phyloP scores from a whole-genome alignment of 2,888 invertebrate genomes.

The Ectemnius lituratus region DNA sequence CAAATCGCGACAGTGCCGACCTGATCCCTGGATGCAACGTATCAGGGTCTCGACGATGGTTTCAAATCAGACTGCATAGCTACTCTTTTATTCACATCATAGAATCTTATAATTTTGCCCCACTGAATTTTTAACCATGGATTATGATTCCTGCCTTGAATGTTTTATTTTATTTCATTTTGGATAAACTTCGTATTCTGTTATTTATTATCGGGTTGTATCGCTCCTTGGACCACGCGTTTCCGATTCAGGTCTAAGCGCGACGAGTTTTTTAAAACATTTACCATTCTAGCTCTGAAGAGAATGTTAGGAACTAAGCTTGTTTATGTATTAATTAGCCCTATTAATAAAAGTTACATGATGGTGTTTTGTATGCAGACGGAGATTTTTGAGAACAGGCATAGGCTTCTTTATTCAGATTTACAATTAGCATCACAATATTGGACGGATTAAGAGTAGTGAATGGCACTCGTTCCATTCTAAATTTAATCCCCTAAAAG shows the following conservation, averaged over 20 bases:
- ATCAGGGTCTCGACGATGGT: no score
- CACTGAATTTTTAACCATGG: no score
- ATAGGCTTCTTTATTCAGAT: no score
- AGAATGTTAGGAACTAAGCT: conserved; percentile 39
- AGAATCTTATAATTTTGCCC: no score
- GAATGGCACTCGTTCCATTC: background rate
- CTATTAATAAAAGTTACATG: conserved; percentile 60
- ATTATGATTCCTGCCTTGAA: no score
- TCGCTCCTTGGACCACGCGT: no score
- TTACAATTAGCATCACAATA: conserved; percentile 44
- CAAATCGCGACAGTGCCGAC: no score
- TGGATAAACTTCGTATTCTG: conserved; percentile 2
- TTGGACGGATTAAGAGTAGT: conserved; percentile 55
- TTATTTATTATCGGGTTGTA: conserved; percentile 43
- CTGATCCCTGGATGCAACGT: no score
- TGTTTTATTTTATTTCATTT: conserved; percentile 20
- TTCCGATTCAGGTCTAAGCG: conserved; percentile 1
- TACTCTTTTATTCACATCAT: no score
- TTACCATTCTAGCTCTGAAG: conserved; percentile 23
- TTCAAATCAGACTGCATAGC: no score
- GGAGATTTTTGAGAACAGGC: no score
- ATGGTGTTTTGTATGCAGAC: conserved; percentile 53
- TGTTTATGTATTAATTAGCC: conserved; percentile 56
- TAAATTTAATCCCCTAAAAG: conserved; percentile 70
- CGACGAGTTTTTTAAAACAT: conserved; percentile 23